phyloP scores from a whole-genome alignment of 2,797 vertebrate species.

The Macroramphosus scolopax region DNA sequence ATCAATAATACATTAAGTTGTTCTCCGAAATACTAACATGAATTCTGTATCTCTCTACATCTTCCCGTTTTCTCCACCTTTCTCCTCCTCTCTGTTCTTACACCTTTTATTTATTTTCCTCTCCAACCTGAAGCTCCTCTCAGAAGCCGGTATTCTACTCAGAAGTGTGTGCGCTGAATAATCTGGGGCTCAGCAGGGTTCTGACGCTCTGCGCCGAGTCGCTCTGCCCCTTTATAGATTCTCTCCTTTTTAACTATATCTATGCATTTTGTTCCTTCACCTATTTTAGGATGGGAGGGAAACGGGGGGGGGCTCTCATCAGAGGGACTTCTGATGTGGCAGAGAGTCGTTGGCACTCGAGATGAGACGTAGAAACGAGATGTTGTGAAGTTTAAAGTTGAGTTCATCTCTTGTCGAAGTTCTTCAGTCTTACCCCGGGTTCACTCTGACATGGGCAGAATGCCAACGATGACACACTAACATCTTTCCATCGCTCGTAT shows the following conservation, averaged over 20 bases:
- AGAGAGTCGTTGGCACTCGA: slow-evolving; percentile 12
- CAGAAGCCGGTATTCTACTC: slow-evolving; percentile 18
- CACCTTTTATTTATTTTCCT: too few relatives aligned
- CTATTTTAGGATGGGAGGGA: slow-evolving; percentile 19
- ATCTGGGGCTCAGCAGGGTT: slow-evolving; percentile 47
- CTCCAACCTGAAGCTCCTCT: slow-evolving; percentile 28
- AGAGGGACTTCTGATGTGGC: slow-evolving; percentile 47
- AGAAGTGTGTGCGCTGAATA: slow-evolving; percentile 43
- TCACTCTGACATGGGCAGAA: slow-evolving; percentile 3
- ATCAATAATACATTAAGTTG: slow-evolving; percentile 61
- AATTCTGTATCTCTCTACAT: slow-evolving; percentile 30
- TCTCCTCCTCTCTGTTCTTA: slow-evolving; percentile 18
- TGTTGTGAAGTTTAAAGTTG: slow-evolving; percentile 21
- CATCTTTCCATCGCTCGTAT: too few relatives aligned
- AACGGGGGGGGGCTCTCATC: slow-evolving; percentile 20
- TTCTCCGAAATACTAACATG: slow-evolving; percentile 62
- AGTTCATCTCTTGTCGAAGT: slow-evolving; percentile 5
- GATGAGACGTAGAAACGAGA: slow-evolving; percentile 12
- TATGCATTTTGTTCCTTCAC: slow-evolving; percentile 33
- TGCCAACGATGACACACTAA: background rate
- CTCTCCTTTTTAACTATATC: slow-evolving; percentile 46
- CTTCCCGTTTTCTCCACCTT: slow-evolving; percentile 10
- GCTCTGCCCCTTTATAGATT: slow-evolving; percentile 44
- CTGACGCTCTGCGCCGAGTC: slow-evolving; percentile 10
- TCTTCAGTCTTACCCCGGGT: slow-evolving; percentile 10